Percentiles rank a stretch among this genome's conserved stretches.
These are phyloP conservation scores for Phragmatobia fuliginosa DNA, from an alignment of 2,888 invertebrate species.

Conservation along the genomic window DNA sequence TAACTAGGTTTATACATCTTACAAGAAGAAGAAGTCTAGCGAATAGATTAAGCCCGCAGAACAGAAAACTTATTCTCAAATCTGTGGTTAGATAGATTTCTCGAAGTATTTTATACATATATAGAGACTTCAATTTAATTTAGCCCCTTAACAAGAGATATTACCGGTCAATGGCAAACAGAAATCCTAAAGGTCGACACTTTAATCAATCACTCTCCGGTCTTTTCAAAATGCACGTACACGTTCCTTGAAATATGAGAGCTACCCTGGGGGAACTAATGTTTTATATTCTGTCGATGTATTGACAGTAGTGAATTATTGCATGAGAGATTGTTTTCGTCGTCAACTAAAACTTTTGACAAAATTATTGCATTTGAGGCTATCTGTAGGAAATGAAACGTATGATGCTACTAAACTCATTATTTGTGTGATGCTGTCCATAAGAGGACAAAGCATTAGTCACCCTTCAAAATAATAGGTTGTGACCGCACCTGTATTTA, in stretches of 20 bases:
- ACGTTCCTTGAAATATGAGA: conserved; percentile 73
- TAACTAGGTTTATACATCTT: neutral
- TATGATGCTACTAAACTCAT: neutral
- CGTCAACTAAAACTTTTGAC: conserved; percentile 25
- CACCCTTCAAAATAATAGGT: too few relatives aligned
- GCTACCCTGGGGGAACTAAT: conserved; percentile 68
- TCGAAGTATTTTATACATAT: neutral
- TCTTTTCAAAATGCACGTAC: conserved; percentile 72
- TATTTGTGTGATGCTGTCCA: neutral
- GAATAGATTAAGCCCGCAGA: neutral
- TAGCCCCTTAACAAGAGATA: conserved; percentile 34
- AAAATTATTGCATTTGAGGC: neutral
- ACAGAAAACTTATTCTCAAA: neutral
- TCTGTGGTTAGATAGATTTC: neutral
- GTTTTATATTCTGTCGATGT: conserved; percentile 79
- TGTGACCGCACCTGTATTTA: too few relatives aligned
- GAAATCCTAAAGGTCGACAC: conserved; percentile 65
- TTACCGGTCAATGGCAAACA: conserved; percentile 50
- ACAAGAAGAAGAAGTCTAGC: conserved; percentile 5
- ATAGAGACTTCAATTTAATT: conserved; percentile 30
- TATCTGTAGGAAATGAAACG: neutral
- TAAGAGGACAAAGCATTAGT: too few relatives aligned
- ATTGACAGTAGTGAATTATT: conserved; percentile 80
- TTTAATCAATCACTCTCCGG: conserved; percentile 76
- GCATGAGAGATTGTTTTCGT: conserved; percentile 65